These are phyloP conservation scores for Uropetala carovei DNA, from an alignment of 2,888 invertebrate genomes.

Conservation along the genomic window DNA sequence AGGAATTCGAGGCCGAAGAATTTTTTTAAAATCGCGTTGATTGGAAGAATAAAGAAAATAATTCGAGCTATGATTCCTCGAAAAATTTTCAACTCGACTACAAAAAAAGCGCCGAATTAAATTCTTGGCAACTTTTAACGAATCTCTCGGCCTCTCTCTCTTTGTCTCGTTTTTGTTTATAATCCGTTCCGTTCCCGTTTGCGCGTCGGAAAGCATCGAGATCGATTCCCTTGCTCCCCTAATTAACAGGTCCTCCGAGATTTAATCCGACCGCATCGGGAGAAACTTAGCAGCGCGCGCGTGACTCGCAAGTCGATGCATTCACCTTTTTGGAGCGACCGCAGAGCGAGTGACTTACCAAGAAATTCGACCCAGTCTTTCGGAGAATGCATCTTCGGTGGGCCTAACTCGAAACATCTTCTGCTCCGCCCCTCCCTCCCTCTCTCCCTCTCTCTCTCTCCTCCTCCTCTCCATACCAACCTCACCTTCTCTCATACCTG, in stretches of 20 bases:
- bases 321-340: neutral
- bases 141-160: neutral
- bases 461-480: neutral
- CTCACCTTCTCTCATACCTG: slow-evolving; percentile 2
- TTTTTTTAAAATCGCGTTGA: too few relatives aligned
- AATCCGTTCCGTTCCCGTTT: neutral
- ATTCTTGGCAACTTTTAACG: neutral
- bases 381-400: neutral
- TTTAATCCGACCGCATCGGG: neutral
- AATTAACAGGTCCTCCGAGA: neutral
- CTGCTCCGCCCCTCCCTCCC: neutral
- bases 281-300: neutral
- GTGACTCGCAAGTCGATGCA: neutral
- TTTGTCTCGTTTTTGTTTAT: neutral
- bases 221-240: neutral
- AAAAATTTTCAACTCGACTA: neutral
- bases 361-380: neutral
- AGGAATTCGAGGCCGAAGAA: neutral
- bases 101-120: neutral
- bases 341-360: neutral
- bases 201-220: neutral
- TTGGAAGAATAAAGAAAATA: too few relatives aligned
- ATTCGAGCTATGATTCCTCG: neutral
- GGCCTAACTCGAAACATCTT: neutral
- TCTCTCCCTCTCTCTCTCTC: neutral